These are phyloP conservation scores for Haliclona indistincta DNA, from an alignment of 37 sponge, comb jelly and placozoan species.

Conservation along the genomic window DNA sequence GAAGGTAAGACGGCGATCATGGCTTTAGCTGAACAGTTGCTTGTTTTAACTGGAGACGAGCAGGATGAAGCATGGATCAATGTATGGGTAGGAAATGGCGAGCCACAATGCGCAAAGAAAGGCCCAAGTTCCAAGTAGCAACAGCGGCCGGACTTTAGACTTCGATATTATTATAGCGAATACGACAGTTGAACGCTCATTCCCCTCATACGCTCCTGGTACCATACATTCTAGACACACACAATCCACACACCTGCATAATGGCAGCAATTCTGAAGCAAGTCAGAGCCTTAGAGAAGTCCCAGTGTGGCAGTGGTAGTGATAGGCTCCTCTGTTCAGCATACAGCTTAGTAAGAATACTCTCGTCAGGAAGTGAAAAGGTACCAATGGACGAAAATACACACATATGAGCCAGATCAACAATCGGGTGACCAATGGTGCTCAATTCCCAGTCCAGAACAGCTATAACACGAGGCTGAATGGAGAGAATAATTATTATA, in stretches of 20 bases:
- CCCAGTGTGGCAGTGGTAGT: conserved; percentile 61
- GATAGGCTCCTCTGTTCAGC: conserved; percentile 23
- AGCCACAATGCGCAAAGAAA: too few relatives aligned
- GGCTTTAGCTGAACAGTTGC: too few relatives aligned
- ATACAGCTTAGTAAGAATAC: conserved; percentile 51
- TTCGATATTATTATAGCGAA: too few relatives aligned
- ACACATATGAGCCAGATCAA: conserved; percentile 58
- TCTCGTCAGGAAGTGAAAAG: conserved; percentile 2
- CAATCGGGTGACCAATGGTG: conserved; percentile 71
- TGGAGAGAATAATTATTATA: background rate
- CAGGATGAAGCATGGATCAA: too few relatives aligned
- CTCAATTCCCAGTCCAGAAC: conserved; percentile 92
- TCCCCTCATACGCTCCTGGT: too few relatives aligned
- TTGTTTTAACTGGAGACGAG: too few relatives aligned
- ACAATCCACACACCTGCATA: conserved; percentile 38
- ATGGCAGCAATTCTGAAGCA: conserved; percentile 81
- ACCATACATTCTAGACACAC: too few relatives aligned
- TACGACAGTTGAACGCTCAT: too few relatives aligned
- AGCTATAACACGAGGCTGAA: conserved; percentile 77
- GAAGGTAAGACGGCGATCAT: too few relatives aligned
- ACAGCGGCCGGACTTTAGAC: too few relatives aligned
- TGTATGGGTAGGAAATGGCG: too few relatives aligned
- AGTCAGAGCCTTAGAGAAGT: conserved; percentile 71
- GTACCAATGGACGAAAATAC: background rate
- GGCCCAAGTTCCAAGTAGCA: too few relatives aligned